Base-by-base conservation (phyloP, 1,140 invertebrate species). In the Phenacoccus solenopsis region DNA sequence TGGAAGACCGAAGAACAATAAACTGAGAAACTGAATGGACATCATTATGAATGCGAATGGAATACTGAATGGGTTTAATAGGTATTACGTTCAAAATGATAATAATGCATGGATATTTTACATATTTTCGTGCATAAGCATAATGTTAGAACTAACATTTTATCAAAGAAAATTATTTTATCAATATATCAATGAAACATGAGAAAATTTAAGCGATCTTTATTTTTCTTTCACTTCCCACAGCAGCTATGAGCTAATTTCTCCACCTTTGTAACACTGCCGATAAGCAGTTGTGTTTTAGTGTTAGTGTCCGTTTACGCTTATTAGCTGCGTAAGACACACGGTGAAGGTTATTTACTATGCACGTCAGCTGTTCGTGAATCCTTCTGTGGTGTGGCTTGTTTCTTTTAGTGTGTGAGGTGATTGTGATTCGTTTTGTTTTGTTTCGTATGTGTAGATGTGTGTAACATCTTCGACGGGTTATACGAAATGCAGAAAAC, bases 311-410 rank as follows among this genome's bases (percentile, higher is more conserved):
- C 5, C 5, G 20, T 49, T 9, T 49, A 49, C 38, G 16, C 5
- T 10, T n/a, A 9, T 49, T n/a, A 16, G n/a, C 38, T 3, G 13
- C 38, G 38, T 49, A 49, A 49, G 20, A 49, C 38, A n/a, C 38
- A 49, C 38, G 38, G 38, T 49, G 38, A 49, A 49, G 38, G 38
- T 49, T 49, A 49, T 49, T 32, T 32, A 32, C 30, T 32, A 32
- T 32, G 38, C 20, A 49, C 38, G 38, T 49, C 38, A 49, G 38
- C 38, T 49, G 38, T 49, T 49, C 38, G 38, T 16, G 38, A 49
- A 49, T 49, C 38, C 38, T 49, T 49, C 38, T 49, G 38, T 49
- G 38, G 38, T 49, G 38, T 49, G 38, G 38, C 38, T 49, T 49
- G 38, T 2, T 16, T 49, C 20, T 16, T 49, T 49, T n/a, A 49